Base-by-base conservation (phyloP, 2,797 vertebrate genomes). In the Channallabes apus region DNA sequence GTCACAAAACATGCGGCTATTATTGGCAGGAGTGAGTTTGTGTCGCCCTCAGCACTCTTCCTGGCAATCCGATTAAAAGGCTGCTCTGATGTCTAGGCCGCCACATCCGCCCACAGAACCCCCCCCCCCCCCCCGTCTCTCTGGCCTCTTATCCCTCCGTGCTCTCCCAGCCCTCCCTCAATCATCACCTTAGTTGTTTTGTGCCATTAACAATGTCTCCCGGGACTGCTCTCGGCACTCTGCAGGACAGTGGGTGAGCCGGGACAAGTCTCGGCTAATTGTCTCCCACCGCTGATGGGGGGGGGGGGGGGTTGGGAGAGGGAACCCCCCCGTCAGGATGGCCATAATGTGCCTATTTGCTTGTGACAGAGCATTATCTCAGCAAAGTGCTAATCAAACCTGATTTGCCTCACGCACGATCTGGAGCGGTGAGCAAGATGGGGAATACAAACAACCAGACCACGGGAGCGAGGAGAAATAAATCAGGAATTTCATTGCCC, bases 31-130 rank as follows among this genome's bases (percentile, higher is more conserved):
- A 85, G 87, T 79, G 85, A 89, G 84, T 91, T 93, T 90, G 87
- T 93, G 94, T 93, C 84, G 4, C 86, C 91, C 93, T 94, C 93
- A 94, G 93, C 94, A 93, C 85, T 94, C 91, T 92, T 29, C 78
- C 86, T 76, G 84, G 85, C 93, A 94, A 94, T 94, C 93, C 88
- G 92, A 94, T 95, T 95, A 95, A 88, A 46, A 92, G 91, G 92
- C 90, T 91, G 90, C 92, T 85, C 86, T 82, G 86, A 91, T 89
- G 91, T 89, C 91, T 87, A 29, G 86, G 78, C 64, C 82, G 80
- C 68, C n/a, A 46, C 46, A 85, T 73, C 79, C 35, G 14, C 71
- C 56, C 0, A 2, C 35, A 6, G 4, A 6, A 67, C 11, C 76
- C 11, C 67, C 15, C 58, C 46, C 58, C 32, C 35, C 67, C 15